These are phyloP conservation scores for Myripristis murdjan DNA, from an alignment of 2,797 vertebrate species.

Conservation along the genomic window DNA sequence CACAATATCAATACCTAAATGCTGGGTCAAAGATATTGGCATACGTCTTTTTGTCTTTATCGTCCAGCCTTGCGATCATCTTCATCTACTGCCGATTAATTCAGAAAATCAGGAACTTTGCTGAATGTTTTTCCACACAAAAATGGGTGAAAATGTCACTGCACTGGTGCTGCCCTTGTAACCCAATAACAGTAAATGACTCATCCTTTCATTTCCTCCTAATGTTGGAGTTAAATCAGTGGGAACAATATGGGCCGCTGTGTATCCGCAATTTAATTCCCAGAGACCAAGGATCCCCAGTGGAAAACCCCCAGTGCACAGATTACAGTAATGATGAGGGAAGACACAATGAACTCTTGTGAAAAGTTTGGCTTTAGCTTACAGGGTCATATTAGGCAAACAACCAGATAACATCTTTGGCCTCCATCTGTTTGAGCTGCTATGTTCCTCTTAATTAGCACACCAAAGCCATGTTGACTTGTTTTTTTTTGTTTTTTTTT, in stretches of 20 bases:
- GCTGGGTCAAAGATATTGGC: too few species aligned
- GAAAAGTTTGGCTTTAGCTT: slow-evolving; percentile 31
- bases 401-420: slow-evolving; percentile 26
- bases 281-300: slow-evolving; percentile 3
- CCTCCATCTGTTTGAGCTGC: slow-evolving; percentile 26
- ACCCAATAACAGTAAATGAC: slow-evolving; percentile 32
- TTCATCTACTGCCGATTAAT: neutral
- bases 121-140: slow-evolving; percentile 31
- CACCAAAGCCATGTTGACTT: slow-evolving; percentile 32
- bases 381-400: slow-evolving; percentile 27
- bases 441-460: slow-evolving; percentile 43
- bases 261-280: slow-evolving; percentile 31
- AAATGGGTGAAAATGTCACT: slow-evolving; percentile 18
- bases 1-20: too few species aligned
- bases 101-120: neutral
- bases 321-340: slow-evolving; percentile 25
- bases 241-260: slow-evolving; percentile 21
- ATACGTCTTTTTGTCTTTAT: too few species aligned
- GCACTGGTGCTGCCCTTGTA: slow-evolving; percentile 25
- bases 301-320: slow-evolving; percentile 26
- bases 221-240: slow-evolving; percentile 19
- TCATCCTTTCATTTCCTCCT: slow-evolving; percentile 30
- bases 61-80: too few species aligned
- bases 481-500: slow-evolving; percentile 9
- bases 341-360: slow-evolving; percentile 25